phyloP scores from a whole-genome alignment of 2,113 vertebrate species.

The Chroicocephalus ridibundus region DNA sequence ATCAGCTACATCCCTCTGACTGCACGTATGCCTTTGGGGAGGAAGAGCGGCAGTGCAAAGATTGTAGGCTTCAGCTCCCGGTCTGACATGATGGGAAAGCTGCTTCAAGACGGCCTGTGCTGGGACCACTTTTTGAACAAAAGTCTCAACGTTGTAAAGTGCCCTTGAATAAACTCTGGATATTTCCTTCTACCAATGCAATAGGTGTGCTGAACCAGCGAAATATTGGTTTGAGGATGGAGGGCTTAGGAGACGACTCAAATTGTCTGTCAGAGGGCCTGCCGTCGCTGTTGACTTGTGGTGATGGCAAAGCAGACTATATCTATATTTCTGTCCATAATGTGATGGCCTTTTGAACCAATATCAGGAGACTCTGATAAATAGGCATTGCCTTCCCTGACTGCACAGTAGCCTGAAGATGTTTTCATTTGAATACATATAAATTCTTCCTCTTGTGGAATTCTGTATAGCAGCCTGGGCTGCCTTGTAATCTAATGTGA shows the following conservation, averaged over 20 bases:
- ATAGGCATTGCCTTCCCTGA: neutral
- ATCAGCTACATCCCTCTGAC: neutral
- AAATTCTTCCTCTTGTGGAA: neutral
- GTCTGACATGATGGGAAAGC: neutral
- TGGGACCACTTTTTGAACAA: neutral
- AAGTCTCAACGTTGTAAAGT: neutral
- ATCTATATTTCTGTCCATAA: neutral
- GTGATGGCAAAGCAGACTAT: neutral
- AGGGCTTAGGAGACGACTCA: neutral
- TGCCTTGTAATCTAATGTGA: neutral
- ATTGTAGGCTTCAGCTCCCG: rapidly evolving
- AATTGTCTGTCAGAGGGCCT: neutral
- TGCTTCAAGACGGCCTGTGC: neutral
- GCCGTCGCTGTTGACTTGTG: neutral
- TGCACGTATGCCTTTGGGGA: neutral
- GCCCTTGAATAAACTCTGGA: neutral
- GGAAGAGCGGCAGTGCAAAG: neutral
- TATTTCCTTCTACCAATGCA: neutral
- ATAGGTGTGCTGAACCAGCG: neutral
- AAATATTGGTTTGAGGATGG: neutral
- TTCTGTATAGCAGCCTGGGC: neutral
- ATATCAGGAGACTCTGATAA: neutral
- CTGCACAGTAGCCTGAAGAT: neutral
- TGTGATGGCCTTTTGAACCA: neutral
- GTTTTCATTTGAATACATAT: neutral